A percentile compares a stretch with the other conserved stretches of the same genome.
phyloP scores from a whole-genome alignment of 2,888 invertebrate species.

The Latrodectus hesperus region DNA sequence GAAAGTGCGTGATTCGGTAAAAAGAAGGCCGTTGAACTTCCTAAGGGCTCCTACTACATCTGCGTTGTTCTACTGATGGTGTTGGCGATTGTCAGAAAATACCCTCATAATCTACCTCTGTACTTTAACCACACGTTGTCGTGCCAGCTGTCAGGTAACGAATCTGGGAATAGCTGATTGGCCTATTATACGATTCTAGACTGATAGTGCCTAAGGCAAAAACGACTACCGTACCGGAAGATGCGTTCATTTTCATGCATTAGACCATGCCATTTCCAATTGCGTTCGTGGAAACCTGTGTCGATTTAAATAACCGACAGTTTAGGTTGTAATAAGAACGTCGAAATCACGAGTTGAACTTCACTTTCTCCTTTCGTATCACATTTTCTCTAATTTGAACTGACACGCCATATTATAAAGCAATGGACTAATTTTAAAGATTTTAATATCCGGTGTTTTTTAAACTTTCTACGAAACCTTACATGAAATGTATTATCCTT shows the following conservation, averaged over 20 bases:
- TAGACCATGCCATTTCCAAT: too few species aligned
- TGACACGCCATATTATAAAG: too few species aligned
- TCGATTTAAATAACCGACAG: too few species aligned
- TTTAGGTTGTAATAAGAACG: too few species aligned
- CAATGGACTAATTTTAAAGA: too few species aligned
- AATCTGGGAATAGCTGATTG: constrained; percentile 29
- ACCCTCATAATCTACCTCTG: constrained; percentile 66
- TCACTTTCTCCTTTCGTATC: too few species aligned
- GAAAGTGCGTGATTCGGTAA: constrained; percentile 58
- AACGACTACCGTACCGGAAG: constrained; percentile 40
- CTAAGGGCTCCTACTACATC: constrained; percentile 47
- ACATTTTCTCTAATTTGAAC: too few species aligned
- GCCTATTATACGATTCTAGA: constrained; percentile 35
- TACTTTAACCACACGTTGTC: constrained; percentile 52
- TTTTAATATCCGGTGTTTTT: too few species aligned
- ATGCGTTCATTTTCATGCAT: neutral
- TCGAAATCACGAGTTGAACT: too few species aligned
- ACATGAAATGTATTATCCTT: too few species aligned
- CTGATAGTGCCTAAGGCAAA: constrained; percentile 32
- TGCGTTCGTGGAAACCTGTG: too few species aligned
- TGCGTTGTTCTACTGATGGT: constrained; percentile 54
- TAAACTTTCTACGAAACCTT: too few species aligned
- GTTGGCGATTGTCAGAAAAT: constrained; percentile 51
- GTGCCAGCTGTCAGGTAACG: constrained; percentile 62
- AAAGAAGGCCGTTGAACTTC: constrained; percentile 62